These are phyloP conservation scores for Lomographa bimaculata DNA, from an alignment of 2,888 invertebrate genomes.

Conservation along the genomic window DNA sequence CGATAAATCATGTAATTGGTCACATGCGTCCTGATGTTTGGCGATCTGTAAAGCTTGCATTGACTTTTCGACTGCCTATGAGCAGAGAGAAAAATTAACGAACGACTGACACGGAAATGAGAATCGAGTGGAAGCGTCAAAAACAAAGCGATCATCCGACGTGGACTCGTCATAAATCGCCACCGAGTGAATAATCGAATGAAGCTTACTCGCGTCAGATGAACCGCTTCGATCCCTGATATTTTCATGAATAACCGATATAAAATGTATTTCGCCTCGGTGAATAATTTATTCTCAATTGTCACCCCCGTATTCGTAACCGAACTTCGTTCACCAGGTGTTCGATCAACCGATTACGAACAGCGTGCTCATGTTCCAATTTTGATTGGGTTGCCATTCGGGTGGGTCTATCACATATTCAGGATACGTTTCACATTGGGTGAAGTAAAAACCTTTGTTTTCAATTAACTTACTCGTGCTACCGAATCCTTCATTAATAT, in stretches of 20 bases:
- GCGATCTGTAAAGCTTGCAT: too few species aligned
- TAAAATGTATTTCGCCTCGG: constrained; percentile 61
- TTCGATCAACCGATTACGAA: constrained; percentile 57
- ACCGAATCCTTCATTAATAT: constrained; percentile 22
- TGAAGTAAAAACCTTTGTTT: constrained; percentile 26
- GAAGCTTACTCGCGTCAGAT: constrained; percentile 47
- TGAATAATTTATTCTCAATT: constrained; percentile 74
- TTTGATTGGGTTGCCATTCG: constrained; percentile 32
- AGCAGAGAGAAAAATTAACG: constrained; percentile 40
- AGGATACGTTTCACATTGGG: constrained; percentile 26
- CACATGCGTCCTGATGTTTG: too few species aligned
- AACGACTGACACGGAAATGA: constrained; percentile 40
- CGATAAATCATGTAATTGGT: too few species aligned
- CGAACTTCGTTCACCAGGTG: constrained; percentile 56
- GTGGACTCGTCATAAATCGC: constrained; percentile 52
- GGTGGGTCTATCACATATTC: constrained; percentile 29
- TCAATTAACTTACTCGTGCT: constrained; percentile 23
- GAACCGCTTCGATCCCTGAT: constrained; percentile 52
- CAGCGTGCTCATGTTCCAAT: constrained; percentile 36
- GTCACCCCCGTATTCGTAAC: constrained; percentile 50
- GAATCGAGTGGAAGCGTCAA: constrained; percentile 35
- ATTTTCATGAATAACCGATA: constrained; percentile 70
- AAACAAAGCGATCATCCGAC: constrained; percentile 40
- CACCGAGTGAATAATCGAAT: constrained; percentile 55
- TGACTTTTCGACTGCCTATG: constrained; percentile 35